These are phyloP conservation scores for Hydrozoanthus gracilis DNA, from an alignment of 92 coral and sea anemone genomes.

Conservation along the genomic window DNA sequence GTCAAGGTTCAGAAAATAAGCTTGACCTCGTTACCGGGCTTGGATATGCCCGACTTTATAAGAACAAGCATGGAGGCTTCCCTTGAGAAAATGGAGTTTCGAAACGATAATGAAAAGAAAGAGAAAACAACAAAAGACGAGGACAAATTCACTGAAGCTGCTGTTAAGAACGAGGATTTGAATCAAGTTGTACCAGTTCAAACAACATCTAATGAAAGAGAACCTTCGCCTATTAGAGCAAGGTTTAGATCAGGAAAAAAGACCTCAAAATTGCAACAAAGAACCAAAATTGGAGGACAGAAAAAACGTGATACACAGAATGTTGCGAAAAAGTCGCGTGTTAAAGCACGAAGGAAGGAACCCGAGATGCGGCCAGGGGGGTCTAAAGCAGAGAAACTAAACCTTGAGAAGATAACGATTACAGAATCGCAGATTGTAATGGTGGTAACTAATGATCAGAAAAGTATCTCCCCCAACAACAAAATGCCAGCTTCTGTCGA, in stretches of 20 bases:
- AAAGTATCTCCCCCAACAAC: slow-evolving; percentile 11
- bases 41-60: slow-evolving; percentile 32
- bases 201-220: neutral
- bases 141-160: neutral
- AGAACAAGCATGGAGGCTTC: slow-evolving; percentile 37
- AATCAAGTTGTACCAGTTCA: neutral
- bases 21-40: slow-evolving; percentile 29
- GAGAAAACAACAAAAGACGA: neutral
- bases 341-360: neutral
- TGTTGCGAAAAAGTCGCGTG: slow-evolving; percentile 6
- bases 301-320: neutral
- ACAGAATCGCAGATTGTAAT: slow-evolving; percentile 35
- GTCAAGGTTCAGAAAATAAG: slow-evolving; percentile 35
- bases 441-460: slow-evolving; percentile 39
- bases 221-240: slow-evolving; percentile 24
- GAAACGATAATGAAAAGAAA: neutral
- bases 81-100: slow-evolving; percentile 25
- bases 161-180: neutral
- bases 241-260: slow-evolving; percentile 22
- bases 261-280: neutral
- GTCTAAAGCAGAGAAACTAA: slow-evolving; percentile 6
- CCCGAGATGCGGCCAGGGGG: slow-evolving; percentile 20
- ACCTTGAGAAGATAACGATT: slow-evolving; percentile 29
- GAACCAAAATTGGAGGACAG: slow-evolving; percentile 2
- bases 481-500: neutral